Evolutionary conservation across 1,140 invertebrate species (phyloP), one percentile per base, ranked within the genome.

Genomic region (Drosophila prosaltans): DNA sequence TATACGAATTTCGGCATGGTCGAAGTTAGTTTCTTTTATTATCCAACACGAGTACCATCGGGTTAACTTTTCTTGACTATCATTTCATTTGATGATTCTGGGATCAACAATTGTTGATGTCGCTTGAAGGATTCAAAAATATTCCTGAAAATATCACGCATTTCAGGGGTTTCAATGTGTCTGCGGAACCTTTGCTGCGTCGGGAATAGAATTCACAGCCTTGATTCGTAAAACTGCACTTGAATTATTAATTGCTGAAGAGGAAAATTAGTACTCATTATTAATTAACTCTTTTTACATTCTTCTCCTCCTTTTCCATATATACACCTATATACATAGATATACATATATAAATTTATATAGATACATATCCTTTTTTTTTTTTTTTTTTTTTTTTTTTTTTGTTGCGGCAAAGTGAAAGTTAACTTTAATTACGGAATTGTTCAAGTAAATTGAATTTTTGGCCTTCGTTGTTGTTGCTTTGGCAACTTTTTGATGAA

Each of bases 401-500:
- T 45, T 45, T 45, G 16, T 45, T 30, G 16, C 16, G 16, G 28
- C 28, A 59, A 60, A 60, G 70, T 60, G 63, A 74, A 74, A 74
- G 64, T 74, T 65, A 74, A 51, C 72, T 68, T 75, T 74, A 74
- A 74, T 74, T 75, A 68, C 32, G 39, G 51, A 61, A 74, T 68
- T 68, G 45, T 75, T 74, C 64, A 58, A 62, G 72, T 68, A 74
- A 74, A 68, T 75, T 68, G 45, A 68, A 74, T 75, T 75, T 75
- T 65, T 58, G 72, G 74, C 61, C 62, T 36, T 16, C 16, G 16
- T 16, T 5, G 32, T 36, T 36, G 73, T 75, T 69, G 73, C 72
- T 75, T 59, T 75, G 65, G 67, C 73, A 75, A 75, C 73, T 75
- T 74, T 51, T 51, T 51, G 45, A 51, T 51, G 45, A 51, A 26